Conservation (phyloP, 2,797 vertebrate genomes). For the Lagodon rhomboides region DNA sequence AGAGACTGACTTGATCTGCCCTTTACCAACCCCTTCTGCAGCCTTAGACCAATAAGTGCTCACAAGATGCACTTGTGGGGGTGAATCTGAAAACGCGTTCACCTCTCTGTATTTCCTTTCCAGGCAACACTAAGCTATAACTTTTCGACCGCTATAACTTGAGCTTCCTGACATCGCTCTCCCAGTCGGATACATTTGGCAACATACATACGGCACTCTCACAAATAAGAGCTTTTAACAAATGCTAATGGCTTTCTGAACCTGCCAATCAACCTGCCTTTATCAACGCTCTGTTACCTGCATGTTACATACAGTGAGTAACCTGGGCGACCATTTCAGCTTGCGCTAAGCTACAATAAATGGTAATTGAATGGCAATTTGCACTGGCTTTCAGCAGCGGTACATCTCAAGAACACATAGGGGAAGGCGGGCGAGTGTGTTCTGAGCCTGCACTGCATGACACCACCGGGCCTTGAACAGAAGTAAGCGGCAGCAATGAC, state of each 20-base stretch:
- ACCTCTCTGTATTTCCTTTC: neutral
- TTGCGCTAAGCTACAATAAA: conserved; percentile 18
- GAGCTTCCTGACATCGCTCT: conserved; percentile 1
- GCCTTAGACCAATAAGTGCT: neutral
- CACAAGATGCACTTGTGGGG: conserved; percentile 9
- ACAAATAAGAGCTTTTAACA: conserved; percentile 12
- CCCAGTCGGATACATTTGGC: neutral
- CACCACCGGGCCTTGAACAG: neutral
- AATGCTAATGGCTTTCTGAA: conserved; percentile 4
- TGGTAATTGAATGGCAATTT: conserved; percentile 35
- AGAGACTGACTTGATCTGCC: conserved; percentile 13
- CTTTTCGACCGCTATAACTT: conserved; percentile 16
- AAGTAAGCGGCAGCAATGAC: neutral
- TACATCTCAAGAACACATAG: neutral
- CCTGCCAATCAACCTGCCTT: neutral
- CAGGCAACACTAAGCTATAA: neutral
- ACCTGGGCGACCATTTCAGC: conserved; percentile 19
- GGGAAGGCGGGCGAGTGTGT: neutral
- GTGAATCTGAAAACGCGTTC: conserved; percentile 20
- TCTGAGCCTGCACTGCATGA: neutral
- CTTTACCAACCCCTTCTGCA: conserved; percentile 11
- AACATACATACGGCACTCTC: neutral
- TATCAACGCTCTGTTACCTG: conserved; percentile 7
- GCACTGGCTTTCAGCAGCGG: conserved; percentile 10
- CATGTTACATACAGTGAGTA: conserved; percentile 12